These are phyloP conservation scores for Mesocentrotus franciscanus DNA, from an alignment of 53 echinoderm and acorn worm genomes.

Conservation along the genomic window DNA sequence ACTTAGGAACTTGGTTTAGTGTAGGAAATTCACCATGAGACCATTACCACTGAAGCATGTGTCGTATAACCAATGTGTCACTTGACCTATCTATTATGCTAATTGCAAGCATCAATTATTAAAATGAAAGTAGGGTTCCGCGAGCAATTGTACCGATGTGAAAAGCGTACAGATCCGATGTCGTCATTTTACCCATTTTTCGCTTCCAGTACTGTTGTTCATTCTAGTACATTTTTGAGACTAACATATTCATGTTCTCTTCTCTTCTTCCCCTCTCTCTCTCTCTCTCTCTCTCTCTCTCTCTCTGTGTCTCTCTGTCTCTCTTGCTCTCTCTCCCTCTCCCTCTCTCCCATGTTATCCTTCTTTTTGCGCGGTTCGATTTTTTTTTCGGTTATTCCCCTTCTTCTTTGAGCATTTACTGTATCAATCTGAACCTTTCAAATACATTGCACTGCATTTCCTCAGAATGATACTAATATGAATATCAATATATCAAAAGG, in stretches of 20 bases:
- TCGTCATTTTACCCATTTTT: neutral
- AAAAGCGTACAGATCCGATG: neutral
- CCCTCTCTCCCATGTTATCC: neutral
- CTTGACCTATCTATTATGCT: neutral
- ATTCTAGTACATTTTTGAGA: neutral
- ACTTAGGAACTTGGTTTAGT: too few species aligned
- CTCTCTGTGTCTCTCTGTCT: neutral
- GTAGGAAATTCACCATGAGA: too few species aligned
- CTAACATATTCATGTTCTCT: neutral
- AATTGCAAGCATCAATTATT: neutral
- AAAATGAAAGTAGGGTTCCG: neutral
- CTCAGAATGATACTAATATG: too few species aligned
- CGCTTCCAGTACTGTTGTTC: neutral
- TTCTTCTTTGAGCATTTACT: neutral
- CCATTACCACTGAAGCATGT: too few species aligned
- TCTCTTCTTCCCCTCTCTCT: neutral
- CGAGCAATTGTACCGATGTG: neutral
- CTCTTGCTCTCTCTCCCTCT: neutral
- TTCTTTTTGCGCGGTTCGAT: neutral
- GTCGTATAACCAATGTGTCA: neutral
- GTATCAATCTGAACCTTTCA: too few species aligned
- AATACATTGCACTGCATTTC: too few species aligned
- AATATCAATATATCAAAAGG: too few species aligned
- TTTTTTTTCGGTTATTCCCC: neutral
- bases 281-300: neutral